Base-by-base conservation (phyloP, 2,797 vertebrate genomes). In the Labroides dimidiatus region DNA sequence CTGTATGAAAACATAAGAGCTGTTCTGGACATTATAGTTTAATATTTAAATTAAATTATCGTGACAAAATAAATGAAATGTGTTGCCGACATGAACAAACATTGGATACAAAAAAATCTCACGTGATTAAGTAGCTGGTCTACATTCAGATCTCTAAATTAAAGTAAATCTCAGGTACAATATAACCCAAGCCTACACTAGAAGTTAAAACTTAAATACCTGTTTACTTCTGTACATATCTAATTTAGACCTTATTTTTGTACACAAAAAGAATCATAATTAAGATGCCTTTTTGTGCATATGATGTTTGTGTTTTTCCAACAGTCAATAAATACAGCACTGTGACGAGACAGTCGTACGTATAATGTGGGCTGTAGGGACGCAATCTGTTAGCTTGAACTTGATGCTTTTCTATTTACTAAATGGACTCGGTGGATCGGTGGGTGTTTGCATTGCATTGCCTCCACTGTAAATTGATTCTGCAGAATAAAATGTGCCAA, bases 101-200 rank as follows among this genome's bases (percentile, higher is more conserved):
- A 13, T 39, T 11, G 2, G 9, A 39, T 12, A 4, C 10, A 14
- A 13, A 12, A 37, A 39, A 13, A 39, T 39, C 13, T 14, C 13
- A 39, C 37, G 13, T 14, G 37, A 13, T 39, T 12, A 53, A 63
- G 72, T 76, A 81, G 78, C 82, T 68, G 75, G 69, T 78, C 77
- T 81, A 81, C 78, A 41, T 12, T 12, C 12, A 39, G 37, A 21
- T 51, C 20, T 61, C n/a, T 62, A 15, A 53, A n/a, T 14, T 21
- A 6, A 39, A 39, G 30, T 39, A 14, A 14, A 13, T 39, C 13
- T 39, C 15, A 33, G 30, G 30, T 33, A 9, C 30, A 42, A 17
- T 17, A 42, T 42, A 15, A 42, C 15, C 41, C 1, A 16, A 39
- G 37, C 13, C 37, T 39, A 39, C 10, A 39, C 6, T 13, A 13